Conservation (phyloP, 1,140 invertebrate genomes). For the Hirudo medicinalis region DNA sequence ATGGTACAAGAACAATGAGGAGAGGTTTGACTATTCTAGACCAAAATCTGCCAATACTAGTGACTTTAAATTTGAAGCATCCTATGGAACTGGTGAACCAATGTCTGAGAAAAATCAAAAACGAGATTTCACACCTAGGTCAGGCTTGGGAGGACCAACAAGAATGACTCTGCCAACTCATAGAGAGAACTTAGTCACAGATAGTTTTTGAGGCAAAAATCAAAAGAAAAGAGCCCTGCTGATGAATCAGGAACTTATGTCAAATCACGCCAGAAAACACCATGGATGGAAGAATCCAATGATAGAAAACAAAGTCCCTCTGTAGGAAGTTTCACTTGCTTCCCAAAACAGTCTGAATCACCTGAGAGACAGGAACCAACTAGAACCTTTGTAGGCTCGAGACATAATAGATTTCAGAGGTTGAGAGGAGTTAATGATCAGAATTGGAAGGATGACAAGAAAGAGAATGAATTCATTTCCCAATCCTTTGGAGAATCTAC, state of each 20-base stretch:
- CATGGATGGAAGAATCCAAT: background rate
- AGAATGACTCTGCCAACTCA: background rate
- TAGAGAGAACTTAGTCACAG: constrained; percentile 1
- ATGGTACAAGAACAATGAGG: too few species aligned
- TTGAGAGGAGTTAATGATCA: too few species aligned
- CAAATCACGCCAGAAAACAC: background rate
- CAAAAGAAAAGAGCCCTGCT: background rate
- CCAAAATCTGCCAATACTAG: background rate
- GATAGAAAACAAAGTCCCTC: too few species aligned
- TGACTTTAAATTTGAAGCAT: background rate
- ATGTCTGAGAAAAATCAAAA: background rate
- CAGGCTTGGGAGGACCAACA: background rate
- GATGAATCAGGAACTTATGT: background rate
- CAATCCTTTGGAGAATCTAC: too few species aligned
- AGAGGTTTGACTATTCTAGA: background rate
- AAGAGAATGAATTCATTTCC: too few species aligned
- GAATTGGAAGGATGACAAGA: too few species aligned
- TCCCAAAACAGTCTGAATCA: too few species aligned
- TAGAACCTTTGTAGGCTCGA: too few species aligned
- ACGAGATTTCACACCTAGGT: background rate
- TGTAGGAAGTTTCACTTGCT: too few species aligned
- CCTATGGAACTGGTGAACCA: background rate
- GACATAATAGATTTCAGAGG: too few species aligned
- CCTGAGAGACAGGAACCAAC: too few species aligned
- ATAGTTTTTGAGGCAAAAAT: constrained; percentile 1